Evolutionary conservation across 2,888 invertebrate genomes (phyloP), one percentile per base, ranked within the genome.

Genomic region (Neuroscelio doddi): DNA sequence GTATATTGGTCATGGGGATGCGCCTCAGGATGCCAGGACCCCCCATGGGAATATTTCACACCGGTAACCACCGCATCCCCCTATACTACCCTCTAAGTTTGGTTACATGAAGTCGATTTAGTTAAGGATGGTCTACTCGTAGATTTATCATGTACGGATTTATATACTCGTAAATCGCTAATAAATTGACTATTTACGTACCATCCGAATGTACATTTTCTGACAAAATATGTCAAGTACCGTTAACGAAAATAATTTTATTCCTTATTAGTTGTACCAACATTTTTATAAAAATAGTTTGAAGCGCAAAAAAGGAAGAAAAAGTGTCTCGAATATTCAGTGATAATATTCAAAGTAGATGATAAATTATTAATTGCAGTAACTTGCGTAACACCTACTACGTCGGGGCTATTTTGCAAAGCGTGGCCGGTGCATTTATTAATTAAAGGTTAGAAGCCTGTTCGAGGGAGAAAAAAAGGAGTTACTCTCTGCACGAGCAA

Each of bases 21-120:
- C 52, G 46, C 47, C 62, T 50, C 47, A 50, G 36, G 64, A 46
- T 55, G 52, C 44, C 56, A 47, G 64, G 75, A 76, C 76, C 83
- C 82, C 84, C 82, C 83, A 83, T 84, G 84, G 84, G 84, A 84
- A 84, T 78, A 83, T 84, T 84, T 83, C 83, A 83, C 83, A 82
- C 83, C 82, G 83, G 83, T 82, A 82, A 82, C 83, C 83, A 79
- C 82, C 76, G 76, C 77, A 71, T 77, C 73, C 74, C 73, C 76
- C 69, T 56, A 56, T 63, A 44, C 50, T 58, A 70, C 76, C 76
- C 78, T 69, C 63, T 63, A 62, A 77, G 74, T 80, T 81, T 78
- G 77, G 76, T 78, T 78, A 77, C 75, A 78, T 76, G 76, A 77
- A 79, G 77, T 80, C 82, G 80, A 81, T 81, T 83, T 82, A 83